A percentile compares a stretch with the other conserved stretches of the same genome.
phyloP scores from a whole-genome alignment of 2,888 invertebrate species.

The Calameuta pallipes region DNA sequence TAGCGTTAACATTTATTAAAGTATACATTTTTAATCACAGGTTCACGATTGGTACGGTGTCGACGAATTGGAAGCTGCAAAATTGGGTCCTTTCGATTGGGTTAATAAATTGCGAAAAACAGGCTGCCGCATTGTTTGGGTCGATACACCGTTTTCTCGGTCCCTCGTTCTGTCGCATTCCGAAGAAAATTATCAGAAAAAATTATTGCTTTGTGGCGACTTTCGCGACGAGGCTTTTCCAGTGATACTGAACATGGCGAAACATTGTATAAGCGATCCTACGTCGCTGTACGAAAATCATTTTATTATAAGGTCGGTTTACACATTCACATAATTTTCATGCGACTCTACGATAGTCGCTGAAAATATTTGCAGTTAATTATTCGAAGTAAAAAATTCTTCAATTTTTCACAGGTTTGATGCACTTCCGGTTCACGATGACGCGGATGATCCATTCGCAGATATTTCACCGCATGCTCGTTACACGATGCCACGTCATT shows the following conservation, averaged over 20 bases:
- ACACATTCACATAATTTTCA: constrained; percentile 9
- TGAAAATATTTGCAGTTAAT: not conserved
- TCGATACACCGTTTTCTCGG: constrained; percentile 47
- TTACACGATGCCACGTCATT: constrained; percentile 50
- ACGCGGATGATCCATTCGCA: constrained; percentile 46
- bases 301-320: constrained; percentile 48
- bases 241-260: constrained; percentile 44
- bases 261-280: constrained; percentile 35
- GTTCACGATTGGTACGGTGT: constrained; percentile 53
- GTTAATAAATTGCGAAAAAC: constrained; percentile 42
- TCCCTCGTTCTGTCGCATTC: constrained; percentile 31
- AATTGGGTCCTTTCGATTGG: constrained; percentile 49
- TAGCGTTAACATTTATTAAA: not conserved
- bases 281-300: constrained; percentile 41
- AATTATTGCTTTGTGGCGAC: constrained; percentile 29
- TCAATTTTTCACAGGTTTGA: constrained; percentile 39
- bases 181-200: not conserved
- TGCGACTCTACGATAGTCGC: not conserved
- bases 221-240: constrained; percentile 50
- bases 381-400: not conserved
- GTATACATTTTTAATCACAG: constrained; percentile 25
- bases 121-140: constrained; percentile 47
- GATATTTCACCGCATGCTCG: constrained; percentile 48
- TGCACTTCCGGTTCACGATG: constrained; percentile 35
- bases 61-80: constrained; percentile 49